phyloP scores from a whole-genome alignment of 2,797 vertebrate species.

The Chromis chromis region DNA sequence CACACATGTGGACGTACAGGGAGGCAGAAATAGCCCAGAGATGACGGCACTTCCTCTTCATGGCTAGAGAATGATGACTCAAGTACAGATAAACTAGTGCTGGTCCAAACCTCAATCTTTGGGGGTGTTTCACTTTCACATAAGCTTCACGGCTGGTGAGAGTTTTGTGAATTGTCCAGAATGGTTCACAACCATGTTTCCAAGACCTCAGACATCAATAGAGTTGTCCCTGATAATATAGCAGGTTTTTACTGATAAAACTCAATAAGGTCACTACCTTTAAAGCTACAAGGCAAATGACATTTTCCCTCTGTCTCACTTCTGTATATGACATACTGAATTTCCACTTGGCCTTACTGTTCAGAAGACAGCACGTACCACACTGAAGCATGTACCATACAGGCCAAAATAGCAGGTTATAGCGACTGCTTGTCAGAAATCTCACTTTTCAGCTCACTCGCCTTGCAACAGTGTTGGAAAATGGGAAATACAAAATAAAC shows the following conservation, averaged over 20 bases:
- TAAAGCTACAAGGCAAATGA: constrained; percentile 1
- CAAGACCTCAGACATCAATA: background rate
- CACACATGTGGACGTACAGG: constrained; percentile 37
- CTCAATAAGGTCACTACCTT: constrained; percentile 9
- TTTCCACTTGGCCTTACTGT: background rate
- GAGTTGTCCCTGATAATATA: constrained; percentile 1
- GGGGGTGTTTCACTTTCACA: background rate
- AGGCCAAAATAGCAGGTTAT: background rate
- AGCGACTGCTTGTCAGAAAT: background rate
- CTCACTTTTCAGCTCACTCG: background rate
- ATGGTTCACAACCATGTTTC: background rate
- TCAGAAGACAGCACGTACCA: background rate
- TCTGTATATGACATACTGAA: background rate
- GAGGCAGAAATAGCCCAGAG: constrained; percentile 29
- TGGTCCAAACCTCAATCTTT: constrained; percentile 10
- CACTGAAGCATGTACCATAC: background rate
- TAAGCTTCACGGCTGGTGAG: background rate
- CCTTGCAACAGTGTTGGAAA: background rate
- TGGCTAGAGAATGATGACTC: background rate
- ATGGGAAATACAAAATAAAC: background rate
- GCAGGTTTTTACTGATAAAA: background rate
- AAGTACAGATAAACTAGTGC: background rate
- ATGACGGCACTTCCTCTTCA: constrained; percentile 20
- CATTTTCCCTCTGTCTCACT: background rate
- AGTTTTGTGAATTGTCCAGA: constrained; percentile 17